These are phyloP conservation scores for Brachionus sp. DNA, from an alignment of 1,140 invertebrate species.

Conservation along the genomic window DNA sequence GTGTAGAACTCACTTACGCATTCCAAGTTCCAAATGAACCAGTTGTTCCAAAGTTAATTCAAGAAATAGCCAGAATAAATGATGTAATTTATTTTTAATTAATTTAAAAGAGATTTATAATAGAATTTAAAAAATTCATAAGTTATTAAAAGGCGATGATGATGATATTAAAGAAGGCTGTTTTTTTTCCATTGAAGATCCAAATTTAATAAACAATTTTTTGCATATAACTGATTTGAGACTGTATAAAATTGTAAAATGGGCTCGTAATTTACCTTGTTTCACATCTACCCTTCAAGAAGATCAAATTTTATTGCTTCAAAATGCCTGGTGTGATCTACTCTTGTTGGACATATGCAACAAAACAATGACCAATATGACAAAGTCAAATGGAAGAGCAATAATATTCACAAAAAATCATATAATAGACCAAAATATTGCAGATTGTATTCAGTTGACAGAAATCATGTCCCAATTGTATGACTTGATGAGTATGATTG, in stretches of 20 bases:
- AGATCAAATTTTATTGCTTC: constrained; percentile 90
- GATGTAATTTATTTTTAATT: not conserved
- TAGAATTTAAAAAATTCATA: constrained; percentile 17
- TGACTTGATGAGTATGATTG: constrained; percentile 87
- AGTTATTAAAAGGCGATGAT: constrained; percentile 54
- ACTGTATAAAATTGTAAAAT: constrained; percentile 94
- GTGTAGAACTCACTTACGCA: constrained; percentile 43
- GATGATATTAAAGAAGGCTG: constrained; percentile 50
- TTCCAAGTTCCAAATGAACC: constrained; percentile 46
- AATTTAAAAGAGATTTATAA: not conserved
- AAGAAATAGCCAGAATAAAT: constrained; percentile 42
- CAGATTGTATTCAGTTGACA: constrained; percentile 54
- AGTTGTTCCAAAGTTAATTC: constrained; percentile 25
- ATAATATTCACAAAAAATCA: constrained; percentile 64
- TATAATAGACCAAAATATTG: constrained; percentile 69
- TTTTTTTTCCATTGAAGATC: constrained; percentile 46
- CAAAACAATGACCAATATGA: constrained; percentile 68
- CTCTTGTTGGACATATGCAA: constrained; percentile 68
- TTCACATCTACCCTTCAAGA: constrained; percentile 71
- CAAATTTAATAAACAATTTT: constrained; percentile 51
- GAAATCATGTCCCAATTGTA: constrained; percentile 59
- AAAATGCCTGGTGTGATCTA: constrained; percentile 95
- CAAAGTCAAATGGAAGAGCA: constrained; percentile 70
- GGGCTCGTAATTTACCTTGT: constrained; percentile 92
- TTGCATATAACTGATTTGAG: constrained; percentile 77